These are phyloP conservation scores for Panopea generosa DNA, from an alignment of 2,888 invertebrate species.

Conservation along the genomic window DNA sequence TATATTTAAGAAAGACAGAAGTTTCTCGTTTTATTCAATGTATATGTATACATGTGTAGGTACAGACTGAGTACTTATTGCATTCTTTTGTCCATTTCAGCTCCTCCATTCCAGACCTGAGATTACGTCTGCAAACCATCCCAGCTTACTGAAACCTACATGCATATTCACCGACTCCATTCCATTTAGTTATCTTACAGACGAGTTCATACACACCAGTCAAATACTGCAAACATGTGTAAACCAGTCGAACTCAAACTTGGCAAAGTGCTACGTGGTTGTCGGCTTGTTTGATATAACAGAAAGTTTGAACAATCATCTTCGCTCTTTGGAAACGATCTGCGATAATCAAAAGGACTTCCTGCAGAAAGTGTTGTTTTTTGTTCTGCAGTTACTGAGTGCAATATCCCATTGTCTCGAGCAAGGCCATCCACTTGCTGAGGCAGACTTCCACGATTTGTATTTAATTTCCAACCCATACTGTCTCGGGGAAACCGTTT, in stretches of 20 bases:
- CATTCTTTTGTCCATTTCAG: constrained; percentile 68
- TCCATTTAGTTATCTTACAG: constrained; percentile 77
- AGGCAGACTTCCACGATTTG: constrained; percentile 76
- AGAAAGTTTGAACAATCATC: constrained; percentile 73
- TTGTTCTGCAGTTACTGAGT: constrained; percentile 75
- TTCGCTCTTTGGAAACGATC: constrained; percentile 66
- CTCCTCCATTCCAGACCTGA: constrained; percentile 78
- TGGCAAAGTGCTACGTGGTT: constrained; percentile 75
- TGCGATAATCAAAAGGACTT: constrained; percentile 70
- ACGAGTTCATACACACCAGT: constrained; percentile 78
- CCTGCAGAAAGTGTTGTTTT: constrained; percentile 70
- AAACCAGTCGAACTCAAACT: constrained; percentile 70
- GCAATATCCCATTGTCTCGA: constrained; percentile 80
- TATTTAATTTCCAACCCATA: constrained; percentile 73
- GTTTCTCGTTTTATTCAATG: too few relatives aligned
- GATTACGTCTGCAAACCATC: constrained; percentile 72
- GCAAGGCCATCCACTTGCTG: constrained; percentile 76
- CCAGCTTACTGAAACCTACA: constrained; percentile 75
- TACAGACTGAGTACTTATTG: too few relatives aligned
- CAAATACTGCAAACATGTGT: constrained; percentile 76
- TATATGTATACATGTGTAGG: too few relatives aligned
- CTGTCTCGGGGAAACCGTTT: constrained; percentile 70
- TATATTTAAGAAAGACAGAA: background rate
- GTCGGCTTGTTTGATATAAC: constrained; percentile 76
- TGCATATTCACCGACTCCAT: constrained; percentile 77